A percentile compares a stretch with the other conserved stretches of the same genome.
Evolutionary conservation across 1,140 invertebrate species (phyloP).

Genomic region (Bombus superbus): DNA sequence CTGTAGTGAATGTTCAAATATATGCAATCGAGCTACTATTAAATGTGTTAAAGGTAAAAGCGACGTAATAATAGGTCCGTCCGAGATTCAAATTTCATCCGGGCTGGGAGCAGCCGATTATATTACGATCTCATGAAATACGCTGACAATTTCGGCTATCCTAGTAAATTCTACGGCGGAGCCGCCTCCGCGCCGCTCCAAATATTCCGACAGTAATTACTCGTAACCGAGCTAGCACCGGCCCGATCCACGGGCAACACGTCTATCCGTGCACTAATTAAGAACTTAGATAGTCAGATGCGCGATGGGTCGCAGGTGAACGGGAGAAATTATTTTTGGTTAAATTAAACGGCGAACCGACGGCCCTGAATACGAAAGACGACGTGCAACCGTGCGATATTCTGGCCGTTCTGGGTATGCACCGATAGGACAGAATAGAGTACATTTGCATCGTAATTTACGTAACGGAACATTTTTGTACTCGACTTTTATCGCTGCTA

Average conservation of each 20-base stretch:
- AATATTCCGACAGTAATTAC: conserved; percentile 41
- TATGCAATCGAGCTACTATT: background rate
- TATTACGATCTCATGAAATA: conserved; percentile 29
- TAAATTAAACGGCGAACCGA: background rate
- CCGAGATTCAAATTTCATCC: conserved; percentile 17
- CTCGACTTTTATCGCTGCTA: background rate
- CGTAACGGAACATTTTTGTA: background rate
- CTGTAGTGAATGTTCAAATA: background rate
- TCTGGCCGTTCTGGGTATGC: background rate
- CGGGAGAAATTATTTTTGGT: conserved; percentile 13
- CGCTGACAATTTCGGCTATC: conserved; percentile 36
- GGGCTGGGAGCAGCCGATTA: background rate
- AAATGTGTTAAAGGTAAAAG: background rate
- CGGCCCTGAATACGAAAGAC: background rate
- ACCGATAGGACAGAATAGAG: background rate
- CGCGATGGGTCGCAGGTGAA: background rate
- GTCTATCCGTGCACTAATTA: conserved; percentile 24
- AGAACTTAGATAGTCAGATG: background rate
- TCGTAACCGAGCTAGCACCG: background rate
- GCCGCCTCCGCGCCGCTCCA: background rate
- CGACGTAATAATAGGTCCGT: conserved; percentile 14
- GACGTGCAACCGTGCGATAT: background rate
- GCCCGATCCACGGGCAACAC: background rate
- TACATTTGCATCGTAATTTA: background rate
- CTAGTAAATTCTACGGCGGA: conserved; percentile 9